Evolutionary conservation across 2,888 invertebrate species (phyloP).

Genomic region (Orgyia antiqua): DNA sequence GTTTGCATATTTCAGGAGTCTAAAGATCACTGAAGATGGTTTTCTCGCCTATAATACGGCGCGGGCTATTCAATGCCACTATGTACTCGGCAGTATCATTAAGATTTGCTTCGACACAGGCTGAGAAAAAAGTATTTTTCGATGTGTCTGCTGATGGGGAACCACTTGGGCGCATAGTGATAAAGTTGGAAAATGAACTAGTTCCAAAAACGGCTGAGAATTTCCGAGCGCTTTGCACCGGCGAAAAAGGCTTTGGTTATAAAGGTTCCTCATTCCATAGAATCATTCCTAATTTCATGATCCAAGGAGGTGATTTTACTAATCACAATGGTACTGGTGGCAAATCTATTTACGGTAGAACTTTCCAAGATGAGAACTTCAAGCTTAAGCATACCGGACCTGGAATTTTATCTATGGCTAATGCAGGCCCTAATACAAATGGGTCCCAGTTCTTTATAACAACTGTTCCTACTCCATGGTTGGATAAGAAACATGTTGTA

Average conservation of each 20-base stretch:
- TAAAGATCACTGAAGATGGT: conserved; percentile 32
- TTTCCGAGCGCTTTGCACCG: conserved; percentile 92
- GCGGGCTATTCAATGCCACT: conserved; percentile 55
- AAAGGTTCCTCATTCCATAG: conserved; percentile 93
- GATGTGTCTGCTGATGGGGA: conserved; percentile 91
- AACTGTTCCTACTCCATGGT: conserved; percentile 94
- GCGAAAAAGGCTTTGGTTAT: conserved; percentile 84
- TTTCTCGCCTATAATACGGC: conserved; percentile 44
- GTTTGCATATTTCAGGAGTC: not conserved
- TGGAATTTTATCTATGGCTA: conserved; percentile 96
- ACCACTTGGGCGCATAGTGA: conserved; percentile 89
- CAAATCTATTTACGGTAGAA: conserved; percentile 97
- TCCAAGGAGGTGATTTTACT: conserved; percentile 97
- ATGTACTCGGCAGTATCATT: conserved; percentile 62
- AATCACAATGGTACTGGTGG: conserved; percentile 95
- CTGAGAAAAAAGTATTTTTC: conserved; percentile 84
- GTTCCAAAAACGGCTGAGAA: conserved; percentile 97
- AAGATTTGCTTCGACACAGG: conserved; percentile 58
- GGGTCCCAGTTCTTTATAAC: conserved; percentile 99
- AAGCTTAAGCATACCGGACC: conserved; percentile 92
- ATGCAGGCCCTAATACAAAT: conserved; percentile 96
- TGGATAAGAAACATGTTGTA: conserved; percentile 96
- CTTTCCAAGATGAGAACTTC: conserved; percentile 97
- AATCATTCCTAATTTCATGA: conserved; percentile 97
- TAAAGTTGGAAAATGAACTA: conserved; percentile 91